Evolutionary conservation across 2,797 vertebrate genomes (phyloP), one percentile per base, ranked within the genome.

Genomic region (Acanthornis magna): DNA sequence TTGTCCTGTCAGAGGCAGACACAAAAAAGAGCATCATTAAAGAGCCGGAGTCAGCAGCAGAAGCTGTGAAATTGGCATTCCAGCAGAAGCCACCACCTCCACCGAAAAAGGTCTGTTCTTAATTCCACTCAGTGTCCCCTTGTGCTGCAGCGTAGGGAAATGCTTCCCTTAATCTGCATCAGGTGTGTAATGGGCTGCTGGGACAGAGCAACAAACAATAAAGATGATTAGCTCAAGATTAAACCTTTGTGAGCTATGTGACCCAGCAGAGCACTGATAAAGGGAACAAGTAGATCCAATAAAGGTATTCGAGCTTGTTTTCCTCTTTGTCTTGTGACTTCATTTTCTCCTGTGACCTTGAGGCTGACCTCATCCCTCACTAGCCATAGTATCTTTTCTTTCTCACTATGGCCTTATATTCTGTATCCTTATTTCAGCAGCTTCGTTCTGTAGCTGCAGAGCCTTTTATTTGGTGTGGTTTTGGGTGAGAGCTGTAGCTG

Each of bases 61-160:
- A 99, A 97, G 98, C 99, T 71, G 99, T 99, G 55, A 99, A 99
- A 94, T 97, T 99, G 96, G 99, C 99, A 55, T 99, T 99, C 97
- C 98, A 99, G 90, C 99, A 99, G 97, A 99, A 99, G 97, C 99
- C 99, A 1, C 99, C 99, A 5, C 99, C 99, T 90, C 99, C 99
- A 11, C 99, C 99, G 2, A 99, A 99, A 97, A 99, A 99, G 98
- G 99, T 99, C 96, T 36, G 20, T 19, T 75, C 45, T 62, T 50
- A 9, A 30, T 66, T 90, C 71, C 60, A 25, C 22, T 27, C 13
- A 13, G 13, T 8, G 40, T 40, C 74, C 13, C n/a, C 29, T 45
- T 32, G 15, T 32, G 0, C 5, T 75, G 16, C 57, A 76, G 61
- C 10, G 1, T 10, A 43, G 29, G 29, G 57, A 65, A 70, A 48